Evolutionary conservation across 2,797 vertebrate genomes (phyloP).

Genomic region (Salarias fasciatus): DNA sequence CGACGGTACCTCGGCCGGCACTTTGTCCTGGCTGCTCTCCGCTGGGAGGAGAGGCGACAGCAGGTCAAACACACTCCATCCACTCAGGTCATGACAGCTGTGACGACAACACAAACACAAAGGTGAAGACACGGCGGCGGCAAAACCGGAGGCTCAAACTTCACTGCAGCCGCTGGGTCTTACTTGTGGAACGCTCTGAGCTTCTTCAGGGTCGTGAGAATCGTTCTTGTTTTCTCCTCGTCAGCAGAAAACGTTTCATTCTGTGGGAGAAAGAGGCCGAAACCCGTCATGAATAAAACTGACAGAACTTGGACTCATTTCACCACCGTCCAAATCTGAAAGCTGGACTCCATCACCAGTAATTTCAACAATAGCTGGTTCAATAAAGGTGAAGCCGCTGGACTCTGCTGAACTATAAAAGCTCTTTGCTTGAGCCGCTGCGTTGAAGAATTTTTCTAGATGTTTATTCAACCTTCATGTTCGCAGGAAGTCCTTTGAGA

Average conservation of each 20-base stretch:
- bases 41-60: conserved; percentile 81
- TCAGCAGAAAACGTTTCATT: conserved; percentile 74
- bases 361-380: too few relatives aligned
- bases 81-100: conserved; percentile 89
- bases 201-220: conserved; percentile 83
- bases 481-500: too few relatives aligned
- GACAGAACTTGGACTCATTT: too few relatives aligned
- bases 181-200: conserved; percentile 90
- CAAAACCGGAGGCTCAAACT: neutral
- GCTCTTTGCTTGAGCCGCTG: too few relatives aligned
- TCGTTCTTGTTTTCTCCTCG: conserved; percentile 63
- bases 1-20: conserved; percentile 81
- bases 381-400: too few relatives aligned
- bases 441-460: too few relatives aligned
- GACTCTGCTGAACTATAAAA: too few relatives aligned
- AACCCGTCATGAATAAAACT: too few relatives aligned
- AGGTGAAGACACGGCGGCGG: neutral
- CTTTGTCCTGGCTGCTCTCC: conserved; percentile 67
- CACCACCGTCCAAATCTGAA: too few relatives aligned
- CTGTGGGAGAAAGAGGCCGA: conserved; percentile 61
- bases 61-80: conserved; percentile 84
- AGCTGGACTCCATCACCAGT: too few relatives aligned
- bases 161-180: conserved; percentile 44
- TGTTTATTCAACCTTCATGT: too few relatives aligned
- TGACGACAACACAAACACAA: neutral